Evolutionary conservation across 2,113 vertebrate species (phyloP).

Genomic region (Sceloporus undulatus): DNA sequence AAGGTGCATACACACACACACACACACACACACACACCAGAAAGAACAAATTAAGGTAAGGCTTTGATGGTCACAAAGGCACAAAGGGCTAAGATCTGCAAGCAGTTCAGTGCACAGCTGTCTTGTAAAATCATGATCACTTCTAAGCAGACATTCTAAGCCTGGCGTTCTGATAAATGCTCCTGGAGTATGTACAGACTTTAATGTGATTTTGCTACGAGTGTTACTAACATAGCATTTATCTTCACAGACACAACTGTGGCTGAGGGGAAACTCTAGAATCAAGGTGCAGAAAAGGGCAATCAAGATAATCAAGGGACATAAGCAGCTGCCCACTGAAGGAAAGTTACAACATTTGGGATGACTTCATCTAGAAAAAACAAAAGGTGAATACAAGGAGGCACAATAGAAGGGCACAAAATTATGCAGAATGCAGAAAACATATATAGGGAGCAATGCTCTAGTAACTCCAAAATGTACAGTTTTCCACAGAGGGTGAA

Average conservation of each 20-base stretch:
- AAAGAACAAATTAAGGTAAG: slow-evolving; percentile 5
- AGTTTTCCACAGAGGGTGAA: too few species aligned
- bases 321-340: too few species aligned
- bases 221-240: not conserved
- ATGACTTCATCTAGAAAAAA: too few species aligned
- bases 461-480: too few species aligned
- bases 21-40: not conserved
- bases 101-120: not conserved
- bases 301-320: too few species aligned
- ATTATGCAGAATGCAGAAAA: too few species aligned
- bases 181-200: slow-evolving; percentile 33
- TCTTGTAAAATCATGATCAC: slow-evolving; percentile 32
- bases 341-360: too few species aligned
- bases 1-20: not conserved
- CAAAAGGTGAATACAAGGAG: too few species aligned
- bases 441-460: too few species aligned
- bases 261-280: not conserved
- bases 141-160: slow-evolving; percentile 10
- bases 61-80: not conserved
- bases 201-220: not conserved
- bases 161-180: slow-evolving; percentile 11
- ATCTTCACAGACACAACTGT: not conserved
- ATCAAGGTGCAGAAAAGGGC: too few species aligned
- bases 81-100: slow-evolving; percentile 27
- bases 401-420: too few species aligned